Evolutionary conservation across 2,797 vertebrate genomes (phyloP), one percentile per base, ranked within the genome.

Genomic region (Rhyacichthys aspro): DNA sequence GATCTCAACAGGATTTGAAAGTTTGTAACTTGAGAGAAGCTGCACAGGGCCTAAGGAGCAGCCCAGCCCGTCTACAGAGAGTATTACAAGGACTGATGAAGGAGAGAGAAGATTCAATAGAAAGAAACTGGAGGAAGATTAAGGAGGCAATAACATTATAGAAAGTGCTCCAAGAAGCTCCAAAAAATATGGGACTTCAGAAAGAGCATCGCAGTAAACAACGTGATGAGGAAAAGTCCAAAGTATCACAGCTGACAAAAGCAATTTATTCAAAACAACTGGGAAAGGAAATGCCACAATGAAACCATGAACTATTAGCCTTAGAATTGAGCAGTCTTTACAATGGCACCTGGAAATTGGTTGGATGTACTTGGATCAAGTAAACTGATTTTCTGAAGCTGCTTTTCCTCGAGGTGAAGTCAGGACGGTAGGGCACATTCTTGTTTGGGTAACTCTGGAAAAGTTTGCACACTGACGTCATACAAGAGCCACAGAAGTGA

Each of bases 71-170:
- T 36, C 47, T 49, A 36, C 34, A 49, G 34, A 36, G 47, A 32
- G 9, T 10, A 11, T 16, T 34, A 34, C 47, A 49, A 34, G 47
- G 47, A 49, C 47, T 16, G 28, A 48, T 33, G 23, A 48, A 48
- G 28, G 46, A 48, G n/a, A 36, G 47, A 1, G 47, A 9, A 32
- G 47, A 49, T 34, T 36, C 47, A 49, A 49, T 49, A 49, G 47
- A 36, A 49, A 36, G 47, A 32, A 49, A 36, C 17, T 11, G 47
- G 12, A 47, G 47, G 34, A 15, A 17, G 47, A 36, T 47, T 8
- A 47, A 34, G 47, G 14, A n/a, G 11, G 9, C 14, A 49, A 34
- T 28, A 49, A n/a, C 45, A 47, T 49, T 49, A 49, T 34, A 49
- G n/a, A 49, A 43, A 15, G 45, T 28, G 19, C 28, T 15, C 23